Evolutionary conservation across 2,113 vertebrate genomes (phyloP), one percentile per base, ranked within the genome.

Genomic region (Girardinichthys multiradiatus): DNA sequence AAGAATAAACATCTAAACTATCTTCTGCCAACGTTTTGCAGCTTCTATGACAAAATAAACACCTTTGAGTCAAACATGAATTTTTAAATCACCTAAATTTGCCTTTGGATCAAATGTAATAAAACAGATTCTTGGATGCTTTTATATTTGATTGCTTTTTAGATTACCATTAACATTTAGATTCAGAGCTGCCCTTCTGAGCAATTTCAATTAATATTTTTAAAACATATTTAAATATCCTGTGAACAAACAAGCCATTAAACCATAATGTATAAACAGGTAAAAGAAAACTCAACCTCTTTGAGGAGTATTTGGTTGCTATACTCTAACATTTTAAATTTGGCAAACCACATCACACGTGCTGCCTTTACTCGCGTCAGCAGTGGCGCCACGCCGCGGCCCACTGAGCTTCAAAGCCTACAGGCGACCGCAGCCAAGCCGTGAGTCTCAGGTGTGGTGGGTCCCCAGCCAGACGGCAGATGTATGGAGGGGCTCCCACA

Each of bases 381-480:
- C 78, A 80, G 74, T 77, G 78, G 85, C 83, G 72, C 82, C 86
- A 72, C 61, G 64, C 83, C 80, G 80, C 81, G 74, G 79, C 79
- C 48, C 72, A 58, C 37, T 0, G 67, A 74, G 77, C 82, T 83
- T 83, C 80, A 86, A 85, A 89, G 77, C 84, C 82, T 84, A 72
- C 76, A 79, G 79, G 80, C 85, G 79, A 74, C 85, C 76, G 28
- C 80, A 82, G 88, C 79, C 87, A 78, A 77, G 85, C 74, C 19
- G 58, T 2, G 69, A 86, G 91, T 86, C 90, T 93, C 92, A 93
- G 91, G 91, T 93, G 93, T 77, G 81, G 80, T 74, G 85, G 79
- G 80, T 82, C 84, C n/a, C 82, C 59, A 86, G 85, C 84, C 86
- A 88, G 86, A 88, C 89, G 73, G 86, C 89, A 91, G 91, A 92